phyloP scores from a whole-genome alignment of 2,113 vertebrate genomes.

The Macquaria ambigua region DNA sequence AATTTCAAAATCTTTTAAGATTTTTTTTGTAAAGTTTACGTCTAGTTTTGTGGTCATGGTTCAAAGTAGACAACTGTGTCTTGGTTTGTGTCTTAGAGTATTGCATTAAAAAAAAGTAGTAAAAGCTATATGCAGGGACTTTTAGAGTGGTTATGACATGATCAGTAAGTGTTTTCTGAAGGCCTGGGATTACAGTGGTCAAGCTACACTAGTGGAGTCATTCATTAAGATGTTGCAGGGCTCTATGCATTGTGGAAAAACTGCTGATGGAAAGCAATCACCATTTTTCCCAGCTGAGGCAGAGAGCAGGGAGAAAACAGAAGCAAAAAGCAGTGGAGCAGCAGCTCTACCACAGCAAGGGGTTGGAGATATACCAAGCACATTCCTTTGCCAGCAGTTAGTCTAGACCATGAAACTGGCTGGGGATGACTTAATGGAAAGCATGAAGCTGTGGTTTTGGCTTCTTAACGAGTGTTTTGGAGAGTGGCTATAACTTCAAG shows the following conservation, averaged over 20 bases:
- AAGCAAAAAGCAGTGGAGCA: slow-evolving; percentile 32
- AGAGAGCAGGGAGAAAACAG: slow-evolving; percentile 39
- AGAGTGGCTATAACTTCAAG: slow-evolving; percentile 22
- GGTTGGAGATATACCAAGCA: slow-evolving; percentile 59
- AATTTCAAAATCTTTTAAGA: neutral
- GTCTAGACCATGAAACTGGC: slow-evolving; percentile 63
- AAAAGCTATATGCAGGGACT: neutral
- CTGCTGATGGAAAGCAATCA: slow-evolving; percentile 30
- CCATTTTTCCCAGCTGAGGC: slow-evolving; percentile 33
- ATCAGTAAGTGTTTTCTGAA: neutral
- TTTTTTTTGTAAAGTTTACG: neutral
- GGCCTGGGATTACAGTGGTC: slow-evolving; percentile 10
- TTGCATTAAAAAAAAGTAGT: neutral
- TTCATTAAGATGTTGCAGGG: slow-evolving; percentile 28
- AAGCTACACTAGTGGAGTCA: slow-evolving; percentile 26
- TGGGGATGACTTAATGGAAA: slow-evolving; percentile 73
- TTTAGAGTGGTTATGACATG: neutral
- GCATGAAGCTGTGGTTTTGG: slow-evolving; percentile 57
- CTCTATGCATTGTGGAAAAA: slow-evolving; percentile 23
- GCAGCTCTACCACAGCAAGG: slow-evolving; percentile 67
- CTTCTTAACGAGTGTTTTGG: slow-evolving; percentile 30
- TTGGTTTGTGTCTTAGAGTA: neutral
- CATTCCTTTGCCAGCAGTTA: slow-evolving; percentile 66
- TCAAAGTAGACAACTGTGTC: neutral
- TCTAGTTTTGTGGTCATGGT: neutral